These are phyloP conservation scores for Echinops telfairi DNA, from an alignment of 2,113 vertebrate species.

Conservation along the genomic window DNA sequence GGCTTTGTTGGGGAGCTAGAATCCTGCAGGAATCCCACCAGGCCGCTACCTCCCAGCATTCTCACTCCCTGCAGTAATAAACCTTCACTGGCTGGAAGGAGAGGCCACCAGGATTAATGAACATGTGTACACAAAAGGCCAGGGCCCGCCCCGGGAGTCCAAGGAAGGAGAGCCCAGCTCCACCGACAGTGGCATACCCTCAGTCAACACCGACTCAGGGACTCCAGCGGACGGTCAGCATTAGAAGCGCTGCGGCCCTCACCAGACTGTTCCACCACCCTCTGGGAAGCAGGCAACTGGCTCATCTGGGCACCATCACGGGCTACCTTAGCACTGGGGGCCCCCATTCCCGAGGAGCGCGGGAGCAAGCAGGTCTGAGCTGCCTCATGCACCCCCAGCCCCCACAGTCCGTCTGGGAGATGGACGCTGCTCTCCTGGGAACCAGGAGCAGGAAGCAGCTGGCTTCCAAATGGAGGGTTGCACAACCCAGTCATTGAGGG, in stretches of 20 bases:
- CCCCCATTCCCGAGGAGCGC: background rate
- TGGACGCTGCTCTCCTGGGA: background rate
- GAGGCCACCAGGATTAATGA: background rate
- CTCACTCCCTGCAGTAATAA: background rate
- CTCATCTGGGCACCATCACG: background rate
- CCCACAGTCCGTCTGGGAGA: background rate
- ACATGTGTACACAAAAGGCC: background rate
- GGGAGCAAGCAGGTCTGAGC: background rate
- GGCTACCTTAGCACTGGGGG: background rate
- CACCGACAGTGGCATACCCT: background rate
- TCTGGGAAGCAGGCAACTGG: background rate
- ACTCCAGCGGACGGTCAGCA: background rate
- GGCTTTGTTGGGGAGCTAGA: background rate
- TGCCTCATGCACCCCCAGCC: background rate
- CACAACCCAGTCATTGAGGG: background rate
- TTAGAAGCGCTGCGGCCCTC: background rate
- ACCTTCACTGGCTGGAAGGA: background rate
- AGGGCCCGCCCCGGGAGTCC: background rate
- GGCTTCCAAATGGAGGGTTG: slow-evolving; percentile 18
- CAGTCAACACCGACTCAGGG: background rate
- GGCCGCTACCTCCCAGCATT: background rate
- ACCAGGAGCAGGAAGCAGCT: slow-evolving; percentile 60
- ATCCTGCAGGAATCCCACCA: too few species aligned
- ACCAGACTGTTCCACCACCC: background rate
- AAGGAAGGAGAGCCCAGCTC: background rate